Conservation (phyloP, 2,113 vertebrate genomes). For the Progne subis region DNA sequence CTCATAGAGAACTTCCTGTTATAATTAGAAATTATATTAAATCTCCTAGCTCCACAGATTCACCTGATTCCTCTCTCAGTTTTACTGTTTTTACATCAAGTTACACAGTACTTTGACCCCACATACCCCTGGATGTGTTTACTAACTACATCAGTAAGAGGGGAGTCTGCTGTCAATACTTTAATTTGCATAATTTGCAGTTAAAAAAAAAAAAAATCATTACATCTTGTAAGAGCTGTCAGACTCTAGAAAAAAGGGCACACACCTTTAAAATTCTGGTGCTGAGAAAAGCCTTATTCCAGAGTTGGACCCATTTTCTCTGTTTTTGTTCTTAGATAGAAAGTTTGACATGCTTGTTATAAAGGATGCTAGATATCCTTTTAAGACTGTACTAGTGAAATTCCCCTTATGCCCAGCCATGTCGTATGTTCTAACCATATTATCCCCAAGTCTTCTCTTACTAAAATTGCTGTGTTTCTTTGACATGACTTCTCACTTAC, state of each 20-base stretch:
- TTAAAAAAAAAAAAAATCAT: not conserved
- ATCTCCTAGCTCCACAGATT: not conserved
- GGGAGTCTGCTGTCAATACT: not conserved
- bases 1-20: not conserved
- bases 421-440: not conserved
- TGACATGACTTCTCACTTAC: not conserved
- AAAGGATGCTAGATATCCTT: not conserved
- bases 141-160: not conserved
- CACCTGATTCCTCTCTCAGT: not conserved
- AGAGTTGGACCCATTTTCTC: not conserved
- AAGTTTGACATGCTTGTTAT: not conserved
- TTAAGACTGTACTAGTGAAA: not conserved
- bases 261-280: not conserved
- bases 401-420: not conserved
- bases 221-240: not conserved
- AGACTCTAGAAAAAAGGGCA: not conserved
- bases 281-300: not conserved
- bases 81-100: not conserved
- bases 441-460: not conserved
- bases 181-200: not conserved
- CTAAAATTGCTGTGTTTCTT: not conserved
- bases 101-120: not conserved
- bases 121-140: not conserved
- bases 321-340: not conserved
- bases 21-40: not conserved